Evolutionary conservation across 2,797 vertebrate genomes (phyloP), one percentile per base, ranked within the genome.

Genomic region (Cirrhinus molitorella): DNA sequence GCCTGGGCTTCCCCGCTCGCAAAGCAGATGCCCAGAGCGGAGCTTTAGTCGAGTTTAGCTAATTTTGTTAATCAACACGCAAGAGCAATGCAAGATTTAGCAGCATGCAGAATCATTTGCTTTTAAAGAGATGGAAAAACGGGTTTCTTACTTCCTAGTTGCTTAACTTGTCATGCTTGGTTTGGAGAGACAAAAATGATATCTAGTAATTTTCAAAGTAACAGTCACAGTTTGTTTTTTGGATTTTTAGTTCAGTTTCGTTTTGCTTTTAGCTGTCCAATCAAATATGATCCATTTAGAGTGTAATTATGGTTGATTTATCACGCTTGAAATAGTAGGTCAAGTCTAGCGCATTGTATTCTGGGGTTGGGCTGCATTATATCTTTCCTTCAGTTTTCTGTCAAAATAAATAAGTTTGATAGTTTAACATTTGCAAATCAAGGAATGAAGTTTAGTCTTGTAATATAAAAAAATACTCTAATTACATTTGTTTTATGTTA

Each of bases 1-100:
- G 37, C 43, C 53, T 67, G 51, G 21, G 66, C 73, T 81, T 87
- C 83, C 80, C 76, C 72, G 59, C 63, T 71, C 45, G 21, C 61
- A 63, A 65, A 80, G 53, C 17, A 40, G 21, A 51, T 14, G 28
- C 25, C 47, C 53, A 61, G n/a, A 85, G 21, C 17, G 28, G 34
- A 73, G 34, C 37, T 23, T 71, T 45, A 65, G 7, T 23, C 17
- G 55, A 5, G 57, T 81, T 65, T 4, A 34, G 14, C 43, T 28
- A 21, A 13, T 65, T 81, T 45, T 5, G 11, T 53, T 73, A n/a
- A 73, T 73, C 47, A 34, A 14, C 28, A 31, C 28, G 17, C 0
- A 5, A 53, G 47, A 53, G 28, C 28, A 1, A 55, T 53, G 13
- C 31, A 57, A 75, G 7, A 57, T 55, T 74, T 37, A 55, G 49